phyloP scores from a whole-genome alignment of 2,113 vertebrate species.

The Geococcyx californianus region DNA sequence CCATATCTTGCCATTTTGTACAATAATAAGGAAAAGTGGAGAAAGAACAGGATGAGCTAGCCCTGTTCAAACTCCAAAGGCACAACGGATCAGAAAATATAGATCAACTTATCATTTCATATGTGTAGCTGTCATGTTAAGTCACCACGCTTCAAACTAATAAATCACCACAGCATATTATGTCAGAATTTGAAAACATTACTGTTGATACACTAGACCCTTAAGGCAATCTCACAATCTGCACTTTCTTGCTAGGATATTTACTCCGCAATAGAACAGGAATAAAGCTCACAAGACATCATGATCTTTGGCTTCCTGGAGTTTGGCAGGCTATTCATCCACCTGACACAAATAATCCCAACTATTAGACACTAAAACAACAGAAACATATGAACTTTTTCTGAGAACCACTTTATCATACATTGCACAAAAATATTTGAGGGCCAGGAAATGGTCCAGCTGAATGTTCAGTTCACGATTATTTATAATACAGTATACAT shows the following conservation, averaged over 20 bases:
- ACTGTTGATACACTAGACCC: neutral
- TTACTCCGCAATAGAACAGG: neutral
- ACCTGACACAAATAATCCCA: constrained; percentile 42
- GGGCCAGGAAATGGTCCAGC: neutral
- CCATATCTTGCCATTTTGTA: neutral
- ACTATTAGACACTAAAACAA: neutral
- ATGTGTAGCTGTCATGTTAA: neutral
- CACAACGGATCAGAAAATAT: neutral
- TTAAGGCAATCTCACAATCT: neutral
- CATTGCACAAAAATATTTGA: constrained; percentile 17
- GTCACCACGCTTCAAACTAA: neutral
- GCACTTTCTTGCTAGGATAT: neutral
- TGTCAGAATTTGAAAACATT: neutral
- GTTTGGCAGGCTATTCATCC: constrained; percentile 24
- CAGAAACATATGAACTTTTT: constrained; percentile 17
- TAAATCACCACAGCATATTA: neutral
- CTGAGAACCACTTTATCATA: constrained; percentile 27
- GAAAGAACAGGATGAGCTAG: neutral
- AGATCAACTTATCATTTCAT: neutral
- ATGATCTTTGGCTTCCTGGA: neutral
- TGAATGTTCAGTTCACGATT: constrained; percentile 28
- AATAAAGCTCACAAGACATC: neutral
- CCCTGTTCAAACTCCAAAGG: neutral
- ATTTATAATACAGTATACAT: constrained; percentile 29
- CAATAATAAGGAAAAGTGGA: neutral